Base-by-base conservation (phyloP, 2,113 vertebrate species). In the Oplegnathus fasciatus region DNA sequence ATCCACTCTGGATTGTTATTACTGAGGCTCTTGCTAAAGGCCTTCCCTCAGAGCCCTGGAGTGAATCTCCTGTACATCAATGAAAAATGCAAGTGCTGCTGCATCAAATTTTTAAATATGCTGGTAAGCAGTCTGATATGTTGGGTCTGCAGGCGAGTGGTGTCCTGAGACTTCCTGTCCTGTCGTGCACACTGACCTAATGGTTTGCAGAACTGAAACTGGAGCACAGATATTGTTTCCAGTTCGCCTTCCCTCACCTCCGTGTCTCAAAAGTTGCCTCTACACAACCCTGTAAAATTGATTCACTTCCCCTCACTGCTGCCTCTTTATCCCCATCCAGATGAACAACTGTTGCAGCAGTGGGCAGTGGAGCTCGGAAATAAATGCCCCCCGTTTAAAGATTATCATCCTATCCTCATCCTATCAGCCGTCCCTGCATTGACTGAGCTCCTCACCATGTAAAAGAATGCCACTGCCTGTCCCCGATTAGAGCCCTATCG, bases 401-500 rank as follows among this genome's bases (percentile, higher is more conserved):
- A 94, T 92, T 91, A 85, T 89, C 55, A n/a, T 46, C 69, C 40
- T 54, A 60, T 85, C 54, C 52, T 72, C 18, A 9, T 75, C 72
- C 88, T 92, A 93, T 94, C 91, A 88, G 86, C 68, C 8, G 44
- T 72, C 75, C 18, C 46, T 54, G 86, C 67, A 70, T 52, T 75
- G 87, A 81, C 79, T 79, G 52, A 78, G 78, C 86, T 72, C 22
- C 77, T 74, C 32, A 18, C 80, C 68, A 65, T 83, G 89, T 85
- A 70, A 85, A 91, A 89, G 76, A 88, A 90, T 70, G 83, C 75
- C 87, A 69, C 86, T 68, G 82, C 80, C 82, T 83, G 74, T 86
- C 62, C 83, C 68, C 40, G 88, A 94, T 93, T 90, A 93, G 50
- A 86, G 78, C 54, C 68, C 73, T 93, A 92, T 95, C 88, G 5